Percentiles rank a stretch among this genome's conserved stretches.
phyloP scores from a whole-genome alignment of 2,888 invertebrate genomes.

The Labia minor region DNA sequence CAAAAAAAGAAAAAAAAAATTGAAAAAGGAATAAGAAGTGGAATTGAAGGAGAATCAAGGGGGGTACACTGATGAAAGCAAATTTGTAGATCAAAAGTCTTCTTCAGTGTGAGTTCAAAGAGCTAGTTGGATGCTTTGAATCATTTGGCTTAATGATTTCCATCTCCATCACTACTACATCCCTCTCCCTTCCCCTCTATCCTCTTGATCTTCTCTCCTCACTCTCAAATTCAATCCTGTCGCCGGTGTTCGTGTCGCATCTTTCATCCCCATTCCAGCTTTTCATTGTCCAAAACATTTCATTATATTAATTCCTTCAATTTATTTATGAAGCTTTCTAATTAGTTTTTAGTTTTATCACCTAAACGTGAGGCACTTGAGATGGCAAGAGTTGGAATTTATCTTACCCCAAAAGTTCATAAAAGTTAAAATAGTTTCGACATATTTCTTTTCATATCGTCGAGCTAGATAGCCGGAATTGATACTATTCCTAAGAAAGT shows the following conservation, averaged over 20 bases:
- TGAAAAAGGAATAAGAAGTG: background rate
- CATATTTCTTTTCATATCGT: constrained; percentile 7
- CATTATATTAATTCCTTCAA: constrained; percentile 13
- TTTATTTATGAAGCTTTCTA: constrained; percentile 5
- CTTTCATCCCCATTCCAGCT: background rate
- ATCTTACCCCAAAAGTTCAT: constrained; percentile 3
- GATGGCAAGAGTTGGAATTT: background rate
- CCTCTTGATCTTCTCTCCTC: background rate
- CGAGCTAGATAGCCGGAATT: background rate
- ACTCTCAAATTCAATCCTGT: background rate
- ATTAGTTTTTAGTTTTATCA: constrained; percentile 13
- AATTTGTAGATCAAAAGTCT: constrained; percentile 8
- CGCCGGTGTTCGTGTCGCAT: background rate
- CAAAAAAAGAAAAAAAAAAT: background rate
- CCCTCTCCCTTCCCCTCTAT: background rate
- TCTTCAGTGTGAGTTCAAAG: constrained; percentile 2
- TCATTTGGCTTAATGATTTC: constrained; percentile 13
- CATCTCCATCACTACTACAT: background rate
- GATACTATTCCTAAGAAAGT: background rate
- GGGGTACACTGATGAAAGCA: background rate
- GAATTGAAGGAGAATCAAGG: background rate
- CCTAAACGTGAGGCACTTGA: background rate
- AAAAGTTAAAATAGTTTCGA: constrained; percentile 7
- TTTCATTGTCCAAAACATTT: background rate
- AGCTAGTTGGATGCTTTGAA: constrained; percentile 5